Evolutionary conservation across 2,797 vertebrate genomes (phyloP).

Genomic region (Poecilia wingei): DNA sequence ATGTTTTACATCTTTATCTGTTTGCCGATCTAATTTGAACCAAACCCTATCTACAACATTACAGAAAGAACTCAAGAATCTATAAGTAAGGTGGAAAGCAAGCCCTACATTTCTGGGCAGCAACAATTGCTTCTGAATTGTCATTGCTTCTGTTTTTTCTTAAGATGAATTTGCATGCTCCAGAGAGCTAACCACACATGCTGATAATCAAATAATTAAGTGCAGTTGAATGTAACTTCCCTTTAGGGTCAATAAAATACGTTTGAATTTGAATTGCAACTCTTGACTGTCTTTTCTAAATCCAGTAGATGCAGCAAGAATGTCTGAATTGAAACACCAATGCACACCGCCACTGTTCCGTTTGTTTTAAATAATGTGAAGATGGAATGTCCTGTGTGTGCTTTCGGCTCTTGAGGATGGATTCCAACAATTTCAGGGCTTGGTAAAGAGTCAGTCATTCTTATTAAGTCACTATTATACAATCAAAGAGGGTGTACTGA

Average conservation of each 20-base stretch:
- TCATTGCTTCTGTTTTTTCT: background rate
- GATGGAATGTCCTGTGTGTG: background rate
- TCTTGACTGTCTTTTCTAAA: background rate
- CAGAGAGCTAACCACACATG: background rate
- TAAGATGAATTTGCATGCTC: background rate
- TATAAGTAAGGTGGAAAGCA: background rate
- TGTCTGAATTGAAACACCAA: background rate
- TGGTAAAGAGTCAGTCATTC: background rate
- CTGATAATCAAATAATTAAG: background rate
- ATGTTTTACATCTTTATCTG: background rate
- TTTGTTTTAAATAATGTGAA: background rate
- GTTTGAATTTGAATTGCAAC: background rate
- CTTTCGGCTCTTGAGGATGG: background rate
- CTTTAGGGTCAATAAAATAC: too few species aligned
- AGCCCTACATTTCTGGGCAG: background rate
- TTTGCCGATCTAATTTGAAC: background rate
- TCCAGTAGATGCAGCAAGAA: background rate
- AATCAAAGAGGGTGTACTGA: background rate
- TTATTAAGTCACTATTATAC: background rate
- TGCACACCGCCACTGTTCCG: background rate
- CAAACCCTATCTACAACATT: background rate
- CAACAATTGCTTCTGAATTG: background rate
- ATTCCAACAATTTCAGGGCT: background rate
- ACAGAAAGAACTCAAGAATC: background rate
- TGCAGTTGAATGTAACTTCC: background rate